Percentiles rank a stretch among this genome's conserved stretches.
These are phyloP conservation scores for Semaprochilodus insignis DNA, from an alignment of 2,797 vertebrate genomes.

Conservation along the genomic window DNA sequence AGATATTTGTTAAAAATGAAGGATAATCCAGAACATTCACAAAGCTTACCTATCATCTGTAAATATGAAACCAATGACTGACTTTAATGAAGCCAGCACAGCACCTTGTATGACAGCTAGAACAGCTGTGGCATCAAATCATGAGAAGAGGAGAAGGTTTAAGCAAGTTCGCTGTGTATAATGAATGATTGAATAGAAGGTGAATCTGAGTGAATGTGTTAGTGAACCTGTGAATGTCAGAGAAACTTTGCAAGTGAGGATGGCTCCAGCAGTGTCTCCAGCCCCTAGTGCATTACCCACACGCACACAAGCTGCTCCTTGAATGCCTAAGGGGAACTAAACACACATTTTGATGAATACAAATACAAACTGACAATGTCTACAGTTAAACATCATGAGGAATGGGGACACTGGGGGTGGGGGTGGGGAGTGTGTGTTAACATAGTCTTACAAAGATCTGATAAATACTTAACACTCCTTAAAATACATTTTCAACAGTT, in stretches of 20 bases:
- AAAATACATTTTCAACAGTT: too few relatives aligned
- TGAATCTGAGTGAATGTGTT: neutral
- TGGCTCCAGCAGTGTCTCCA: constrained; percentile 81
- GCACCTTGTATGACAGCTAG: constrained; percentile 72
- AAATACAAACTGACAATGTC: neutral
- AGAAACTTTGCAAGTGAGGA: constrained; percentile 77
- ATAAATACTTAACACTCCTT: too few relatives aligned
- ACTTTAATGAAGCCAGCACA: constrained; percentile 70
- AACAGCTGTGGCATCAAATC: constrained; percentile 57
- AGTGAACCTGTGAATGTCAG: constrained; percentile 81
- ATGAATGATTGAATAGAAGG: neutral
- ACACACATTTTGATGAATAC: constrained; percentile 20
- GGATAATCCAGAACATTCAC: neutral
- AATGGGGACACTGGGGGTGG: too few relatives aligned
- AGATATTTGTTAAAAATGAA: neutral
- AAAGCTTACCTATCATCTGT: constrained; percentile 83
- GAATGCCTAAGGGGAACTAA: constrained; percentile 87
- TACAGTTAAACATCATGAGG: too few relatives aligned
- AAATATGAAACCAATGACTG: constrained; percentile 83
- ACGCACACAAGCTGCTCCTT: constrained; percentile 83
- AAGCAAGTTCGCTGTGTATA: neutral
- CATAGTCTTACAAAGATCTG: too few relatives aligned
- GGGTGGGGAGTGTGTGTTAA: too few relatives aligned
- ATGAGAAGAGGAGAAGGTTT: neutral
- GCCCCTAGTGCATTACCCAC: constrained; percentile 92